phyloP scores from a whole-genome alignment of 2,113 vertebrate genomes.

The Hemiscyllium ocellatum region DNA sequence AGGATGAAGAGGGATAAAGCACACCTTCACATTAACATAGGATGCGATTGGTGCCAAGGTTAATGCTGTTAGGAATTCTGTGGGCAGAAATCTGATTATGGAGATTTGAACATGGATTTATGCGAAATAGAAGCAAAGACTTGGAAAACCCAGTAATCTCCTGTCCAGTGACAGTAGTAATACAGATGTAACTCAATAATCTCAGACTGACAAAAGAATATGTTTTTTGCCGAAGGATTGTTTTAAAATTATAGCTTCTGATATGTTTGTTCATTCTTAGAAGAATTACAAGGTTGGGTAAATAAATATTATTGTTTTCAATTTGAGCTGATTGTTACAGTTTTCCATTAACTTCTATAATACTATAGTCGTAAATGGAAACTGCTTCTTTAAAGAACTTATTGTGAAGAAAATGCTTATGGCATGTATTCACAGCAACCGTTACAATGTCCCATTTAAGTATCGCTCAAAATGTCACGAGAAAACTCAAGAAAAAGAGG shows the following conservation, averaged over 20 bases:
- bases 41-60: background rate
- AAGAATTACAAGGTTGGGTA: background rate
- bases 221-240: background rate
- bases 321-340: background rate
- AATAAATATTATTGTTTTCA: conserved; percentile 10
- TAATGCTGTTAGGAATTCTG: background rate
- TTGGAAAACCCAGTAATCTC: background rate
- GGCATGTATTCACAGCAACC: background rate
- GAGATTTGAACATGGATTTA: background rate
- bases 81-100: background rate
- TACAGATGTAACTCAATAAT: background rate
- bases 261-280: background rate
- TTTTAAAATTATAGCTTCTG: background rate
- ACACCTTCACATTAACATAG: background rate
- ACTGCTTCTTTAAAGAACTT: background rate
- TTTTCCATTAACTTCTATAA: background rate
- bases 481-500: background rate
- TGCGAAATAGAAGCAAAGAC: background rate
- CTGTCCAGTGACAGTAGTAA: background rate
- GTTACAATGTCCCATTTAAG: background rate
- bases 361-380: background rate
- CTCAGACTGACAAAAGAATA: background rate
- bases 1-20: background rate
- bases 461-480: background rate
- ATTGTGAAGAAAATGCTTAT: background rate